Conservation (phyloP, 2,797 vertebrate species). For the Enoplosus armatus region DNA sequence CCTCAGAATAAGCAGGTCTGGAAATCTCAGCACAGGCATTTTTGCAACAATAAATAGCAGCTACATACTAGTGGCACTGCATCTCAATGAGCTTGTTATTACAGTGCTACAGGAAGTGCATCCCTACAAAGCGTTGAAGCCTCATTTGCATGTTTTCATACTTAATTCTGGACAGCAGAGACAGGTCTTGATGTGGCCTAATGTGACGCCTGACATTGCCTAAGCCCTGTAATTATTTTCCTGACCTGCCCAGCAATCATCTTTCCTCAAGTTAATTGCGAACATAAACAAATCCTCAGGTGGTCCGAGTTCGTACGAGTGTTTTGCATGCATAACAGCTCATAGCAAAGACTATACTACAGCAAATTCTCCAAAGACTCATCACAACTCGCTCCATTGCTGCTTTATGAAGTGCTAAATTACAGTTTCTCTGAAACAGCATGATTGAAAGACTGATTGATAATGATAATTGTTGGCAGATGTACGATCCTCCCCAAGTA, state of each 20-base stretch:
- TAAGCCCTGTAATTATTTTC: conserved; percentile 82
- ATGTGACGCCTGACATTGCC: conserved; percentile 82
- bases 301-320: conserved; percentile 69
- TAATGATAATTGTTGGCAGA: conserved; percentile 40
- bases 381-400: conserved; percentile 34
- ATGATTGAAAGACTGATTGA: conserved; percentile 47
- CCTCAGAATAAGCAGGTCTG: conserved; percentile 23
- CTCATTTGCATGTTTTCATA: conserved; percentile 86
- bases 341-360: conserved; percentile 12
- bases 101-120: conserved; percentile 77
- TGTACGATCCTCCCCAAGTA: conserved; percentile 30
- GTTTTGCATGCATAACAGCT: conserved; percentile 66
- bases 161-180: conserved; percentile 82
- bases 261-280: conserved; percentile 84
- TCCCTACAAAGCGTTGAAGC: conserved; percentile 54
- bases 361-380: conserved; percentile 30
- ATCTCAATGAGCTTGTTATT: conserved; percentile 84
- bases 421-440: conserved; percentile 47
- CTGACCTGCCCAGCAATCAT: conserved; percentile 84
- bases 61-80: conserved; percentile 66
- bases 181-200: conserved; percentile 85
- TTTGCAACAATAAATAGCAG: conserved; percentile 64
- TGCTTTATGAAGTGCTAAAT: conserved; percentile 62
- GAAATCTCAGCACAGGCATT: conserved; percentile 31
- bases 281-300: conserved; percentile 84